Evolutionary conservation across 1,140 invertebrate species (phyloP).

Genomic region (Brachionus koreanus): DNA sequence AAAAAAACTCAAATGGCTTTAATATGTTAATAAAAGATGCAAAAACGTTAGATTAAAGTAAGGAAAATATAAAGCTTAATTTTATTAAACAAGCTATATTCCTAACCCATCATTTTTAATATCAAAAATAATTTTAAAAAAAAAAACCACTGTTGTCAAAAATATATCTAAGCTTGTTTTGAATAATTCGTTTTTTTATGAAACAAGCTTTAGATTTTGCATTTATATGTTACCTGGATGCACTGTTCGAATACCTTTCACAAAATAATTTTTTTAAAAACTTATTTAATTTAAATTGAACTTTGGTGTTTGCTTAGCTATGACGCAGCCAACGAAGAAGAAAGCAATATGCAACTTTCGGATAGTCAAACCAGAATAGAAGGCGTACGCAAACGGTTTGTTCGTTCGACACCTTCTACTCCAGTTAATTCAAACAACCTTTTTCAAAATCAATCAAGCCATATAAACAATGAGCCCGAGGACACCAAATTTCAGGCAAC

Average conservation of each 20-base stretch:
- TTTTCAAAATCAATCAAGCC: neutral
- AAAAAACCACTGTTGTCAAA: neutral
- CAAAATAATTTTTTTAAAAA: neutral
- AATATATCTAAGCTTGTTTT: neutral
- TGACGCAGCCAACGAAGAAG: constrained; percentile 19
- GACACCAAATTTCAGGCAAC: constrained; percentile 80
- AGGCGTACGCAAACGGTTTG: constrained; percentile 1
- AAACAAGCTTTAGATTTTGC: neutral
- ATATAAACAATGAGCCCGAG: neutral
- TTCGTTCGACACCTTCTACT: neutral
- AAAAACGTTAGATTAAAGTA: constrained; percentile 41
- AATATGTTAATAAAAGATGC: constrained; percentile 17
- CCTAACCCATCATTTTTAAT: neutral
- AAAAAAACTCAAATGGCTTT: neutral
- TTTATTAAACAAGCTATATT: neutral
- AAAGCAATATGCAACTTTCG: neutral
- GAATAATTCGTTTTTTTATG: neutral
- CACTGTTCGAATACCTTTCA: neutral
- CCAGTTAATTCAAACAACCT: constrained; percentile 2
- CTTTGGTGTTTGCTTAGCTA: neutral
- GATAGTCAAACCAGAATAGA: constrained; percentile 18
- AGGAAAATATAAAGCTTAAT: neutral
- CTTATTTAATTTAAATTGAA: neutral
- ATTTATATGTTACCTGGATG: neutral
- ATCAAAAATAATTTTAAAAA: neutral